Percentiles rank a stretch among this genome's conserved stretches.
Conservation (phyloP, 2,113 vertebrate genomes). For the Myrmophylax atrothorax region DNA sequence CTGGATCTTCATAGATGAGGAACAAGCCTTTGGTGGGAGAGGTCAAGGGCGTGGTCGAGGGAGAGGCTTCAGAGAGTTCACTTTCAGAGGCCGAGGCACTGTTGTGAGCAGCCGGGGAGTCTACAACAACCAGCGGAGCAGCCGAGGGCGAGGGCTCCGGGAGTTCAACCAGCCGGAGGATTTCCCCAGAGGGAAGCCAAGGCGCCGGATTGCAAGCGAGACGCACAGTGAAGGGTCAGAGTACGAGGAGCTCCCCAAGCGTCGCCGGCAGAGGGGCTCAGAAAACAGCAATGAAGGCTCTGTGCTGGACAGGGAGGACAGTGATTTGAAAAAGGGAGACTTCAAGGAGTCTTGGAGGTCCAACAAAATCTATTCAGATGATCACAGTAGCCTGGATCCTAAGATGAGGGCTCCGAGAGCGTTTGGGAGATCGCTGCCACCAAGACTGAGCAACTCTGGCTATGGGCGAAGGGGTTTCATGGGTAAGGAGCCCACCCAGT, state of each 20-base stretch:
- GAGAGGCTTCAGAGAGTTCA: slow-evolving; percentile 90
- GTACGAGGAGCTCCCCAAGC: slow-evolving; percentile 94
- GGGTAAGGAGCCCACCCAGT: slow-evolving; percentile 83
- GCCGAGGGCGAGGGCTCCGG: slow-evolving; percentile 80
- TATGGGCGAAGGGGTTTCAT: slow-evolving; percentile 83
- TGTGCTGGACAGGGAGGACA: slow-evolving; percentile 72
- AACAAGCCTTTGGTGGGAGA: slow-evolving; percentile 91
- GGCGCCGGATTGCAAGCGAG: slow-evolving; percentile 92
- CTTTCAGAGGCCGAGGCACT: slow-evolving; percentile 80
- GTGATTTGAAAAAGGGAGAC: slow-evolving; percentile 79
- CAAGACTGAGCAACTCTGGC: slow-evolving; percentile 84
- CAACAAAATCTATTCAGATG: slow-evolving; percentile 88
- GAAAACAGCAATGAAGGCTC: slow-evolving; percentile 80
- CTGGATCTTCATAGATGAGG: slow-evolving; percentile 98
- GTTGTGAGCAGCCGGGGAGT: slow-evolving; percentile 34
- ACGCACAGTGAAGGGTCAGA: slow-evolving; percentile 95
- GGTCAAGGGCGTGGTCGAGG: slow-evolving; percentile 85
- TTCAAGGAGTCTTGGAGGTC: slow-evolving; percentile 93
- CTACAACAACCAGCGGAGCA: slow-evolving; percentile 76
- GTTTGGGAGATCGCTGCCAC: slow-evolving; percentile 89
- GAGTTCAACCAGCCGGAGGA: slow-evolving; percentile 87
- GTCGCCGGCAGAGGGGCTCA: slow-evolving; percentile 85
- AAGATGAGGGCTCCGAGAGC: slow-evolving; percentile 78
- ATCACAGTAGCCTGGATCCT: slow-evolving; percentile 75
- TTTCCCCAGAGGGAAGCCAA: slow-evolving; percentile 84